phyloP scores from a whole-genome alignment of 2,888 invertebrate genomes.

The Metallyticus violacea region DNA sequence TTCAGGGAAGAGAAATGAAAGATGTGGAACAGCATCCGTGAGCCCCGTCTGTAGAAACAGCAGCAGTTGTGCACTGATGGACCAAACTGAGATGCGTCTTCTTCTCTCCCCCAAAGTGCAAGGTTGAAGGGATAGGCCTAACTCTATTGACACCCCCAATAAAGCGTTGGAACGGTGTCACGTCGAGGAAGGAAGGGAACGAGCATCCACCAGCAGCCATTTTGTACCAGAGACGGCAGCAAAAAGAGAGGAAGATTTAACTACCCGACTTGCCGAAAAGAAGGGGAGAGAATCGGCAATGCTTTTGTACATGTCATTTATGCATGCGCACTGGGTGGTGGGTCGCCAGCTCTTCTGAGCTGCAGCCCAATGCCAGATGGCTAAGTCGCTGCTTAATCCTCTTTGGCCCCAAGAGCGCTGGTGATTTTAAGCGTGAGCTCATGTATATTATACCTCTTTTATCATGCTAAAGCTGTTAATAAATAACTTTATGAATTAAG shows the following conservation, averaged over 20 bases:
- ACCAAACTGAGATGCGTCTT: not conserved
- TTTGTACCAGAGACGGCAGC: not conserved
- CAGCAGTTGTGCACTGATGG: not conserved
- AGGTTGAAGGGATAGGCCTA: not conserved
- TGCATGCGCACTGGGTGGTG: not conserved
- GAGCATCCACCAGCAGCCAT: conserved; percentile 15
- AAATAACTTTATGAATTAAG: not conserved
- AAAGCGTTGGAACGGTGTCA: not conserved
- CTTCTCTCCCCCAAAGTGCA: not conserved
- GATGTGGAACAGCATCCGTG: not conserved
- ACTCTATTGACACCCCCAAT: conserved; percentile 28
- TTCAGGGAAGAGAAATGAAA: not conserved
- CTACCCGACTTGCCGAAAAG: not conserved
- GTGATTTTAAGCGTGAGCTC: not conserved
- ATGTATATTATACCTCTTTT: not conserved
- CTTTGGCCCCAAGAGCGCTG: not conserved
- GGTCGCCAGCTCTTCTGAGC: no score
- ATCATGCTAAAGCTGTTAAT: conserved; percentile 9
- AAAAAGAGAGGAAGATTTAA: not conserved
- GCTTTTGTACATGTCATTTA: not conserved
- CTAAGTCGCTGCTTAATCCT: not conserved
- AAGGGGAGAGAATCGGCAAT: not conserved
- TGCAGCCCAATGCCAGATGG: no score
- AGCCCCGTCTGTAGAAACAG: not conserved
- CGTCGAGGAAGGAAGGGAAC: not conserved